These are phyloP conservation scores for Drosophila varians DNA, from an alignment of 1,140 invertebrate species.

Conservation along the genomic window DNA sequence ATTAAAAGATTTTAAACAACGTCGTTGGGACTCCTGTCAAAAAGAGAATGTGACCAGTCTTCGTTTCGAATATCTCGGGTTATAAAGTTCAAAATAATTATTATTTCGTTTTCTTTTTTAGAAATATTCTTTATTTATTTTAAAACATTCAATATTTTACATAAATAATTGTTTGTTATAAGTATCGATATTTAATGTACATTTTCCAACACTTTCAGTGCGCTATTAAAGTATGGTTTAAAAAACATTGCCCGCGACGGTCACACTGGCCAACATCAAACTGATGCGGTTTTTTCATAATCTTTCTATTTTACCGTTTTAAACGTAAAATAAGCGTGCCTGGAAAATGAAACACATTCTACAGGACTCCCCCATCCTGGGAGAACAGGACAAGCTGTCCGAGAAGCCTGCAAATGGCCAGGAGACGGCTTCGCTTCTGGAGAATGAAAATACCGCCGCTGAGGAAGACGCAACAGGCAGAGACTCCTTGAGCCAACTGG, in stretches of 20 bases:
- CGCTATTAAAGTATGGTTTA: not conserved
- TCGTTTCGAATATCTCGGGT: not conserved
- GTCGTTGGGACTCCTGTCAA: not conserved
- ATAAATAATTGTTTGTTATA: too few species aligned
- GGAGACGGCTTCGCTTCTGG: not conserved
- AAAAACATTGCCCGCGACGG: not conserved
- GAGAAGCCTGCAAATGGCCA: not conserved
- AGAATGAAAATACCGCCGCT: not conserved
- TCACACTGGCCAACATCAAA: not conserved
- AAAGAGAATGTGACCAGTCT: not conserved
- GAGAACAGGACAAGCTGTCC: not conserved
- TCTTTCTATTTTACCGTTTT: not conserved
- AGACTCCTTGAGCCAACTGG: slow-evolving; percentile 62
- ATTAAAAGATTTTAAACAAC: too few species aligned
- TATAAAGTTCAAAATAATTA: too few species aligned
- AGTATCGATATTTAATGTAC: too few species aligned
- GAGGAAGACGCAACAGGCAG: slow-evolving; percentile 4
- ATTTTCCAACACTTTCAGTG: not conserved
- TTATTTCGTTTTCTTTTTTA: too few species aligned
- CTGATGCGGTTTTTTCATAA: not conserved
- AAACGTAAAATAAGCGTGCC: not conserved
- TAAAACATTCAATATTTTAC: too few species aligned
- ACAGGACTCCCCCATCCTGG: not conserved
- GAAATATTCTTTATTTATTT: not conserved
- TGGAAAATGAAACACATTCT: not conserved